Evolutionary conservation across 2,888 invertebrate genomes (phyloP).

Genomic region (Caenorhabditis uteleia): DNA sequence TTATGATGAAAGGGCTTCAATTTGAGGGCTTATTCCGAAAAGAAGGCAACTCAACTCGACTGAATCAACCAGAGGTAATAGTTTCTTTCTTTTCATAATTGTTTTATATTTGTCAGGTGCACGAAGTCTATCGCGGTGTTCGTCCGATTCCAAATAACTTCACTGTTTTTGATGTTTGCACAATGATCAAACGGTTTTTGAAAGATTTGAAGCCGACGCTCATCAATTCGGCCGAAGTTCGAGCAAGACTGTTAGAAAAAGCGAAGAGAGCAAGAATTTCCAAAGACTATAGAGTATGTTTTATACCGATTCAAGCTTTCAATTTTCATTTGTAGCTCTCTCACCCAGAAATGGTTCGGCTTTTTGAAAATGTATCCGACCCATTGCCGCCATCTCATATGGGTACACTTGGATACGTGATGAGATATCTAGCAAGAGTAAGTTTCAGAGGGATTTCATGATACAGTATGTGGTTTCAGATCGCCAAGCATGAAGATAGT

Average conservation of each 20-base stretch:
- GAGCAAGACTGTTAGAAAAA: conserved; percentile 4
- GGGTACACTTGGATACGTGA: conserved; percentile 50
- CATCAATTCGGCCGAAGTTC: conserved; percentile 29
- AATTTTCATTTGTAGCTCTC: conserved; percentile 9
- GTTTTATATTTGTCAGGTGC: conserved; percentile 13
- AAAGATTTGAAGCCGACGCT: conserved; percentile 33
- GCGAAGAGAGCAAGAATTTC: conserved; percentile 12
- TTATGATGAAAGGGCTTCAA: conserved; percentile 32
- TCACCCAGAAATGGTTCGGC: conserved; percentile 15
- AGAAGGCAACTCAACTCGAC: conserved; percentile 46
- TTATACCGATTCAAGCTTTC: not conserved
- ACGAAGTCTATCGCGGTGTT: conserved; percentile 42
- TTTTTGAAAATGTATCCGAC: conserved; percentile 7
- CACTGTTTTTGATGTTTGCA: conserved; percentile 52
- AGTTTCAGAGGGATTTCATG: not conserved
- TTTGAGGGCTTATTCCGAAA: conserved; percentile 56
- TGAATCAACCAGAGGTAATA: conserved; percentile 31
- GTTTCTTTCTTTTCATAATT: not conserved
- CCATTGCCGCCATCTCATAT: conserved; percentile 18
- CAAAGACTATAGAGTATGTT: not conserved
- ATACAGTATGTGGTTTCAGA: conserved; percentile 13
- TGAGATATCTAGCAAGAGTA: conserved; percentile 28
- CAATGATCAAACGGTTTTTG: conserved; percentile 57
- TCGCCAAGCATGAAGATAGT: conserved; percentile 24
- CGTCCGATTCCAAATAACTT: conserved; percentile 43